Conservation (phyloP, 1,140 invertebrate species). For the Magallana angulata region DNA sequence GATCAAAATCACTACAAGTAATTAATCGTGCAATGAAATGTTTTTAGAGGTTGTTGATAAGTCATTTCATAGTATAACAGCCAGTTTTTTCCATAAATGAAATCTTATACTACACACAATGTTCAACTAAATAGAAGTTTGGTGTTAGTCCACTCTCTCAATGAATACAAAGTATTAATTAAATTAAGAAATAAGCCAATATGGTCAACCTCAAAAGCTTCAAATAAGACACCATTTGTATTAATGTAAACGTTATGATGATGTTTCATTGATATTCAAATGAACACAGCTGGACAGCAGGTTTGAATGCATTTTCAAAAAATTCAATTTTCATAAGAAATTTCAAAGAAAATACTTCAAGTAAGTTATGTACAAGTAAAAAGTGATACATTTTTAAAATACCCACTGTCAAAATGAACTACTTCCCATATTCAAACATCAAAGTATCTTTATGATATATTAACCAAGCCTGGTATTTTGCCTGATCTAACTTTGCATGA, state of each 20-base stretch:
- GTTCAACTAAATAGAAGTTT: too few species aligned
- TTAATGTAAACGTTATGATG: not conserved
- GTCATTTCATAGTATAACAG: too few species aligned
- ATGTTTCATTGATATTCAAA: not conserved
- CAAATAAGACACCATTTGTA: too few species aligned
- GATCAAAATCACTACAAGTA: too few species aligned
- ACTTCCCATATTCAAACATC: not conserved
- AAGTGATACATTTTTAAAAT: not conserved
- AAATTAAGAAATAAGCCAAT: too few species aligned
- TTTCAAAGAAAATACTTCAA: not conserved
- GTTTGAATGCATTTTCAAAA: not conserved
- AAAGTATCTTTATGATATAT: not conserved
- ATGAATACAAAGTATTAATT: too few species aligned
- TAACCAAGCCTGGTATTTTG: not conserved
- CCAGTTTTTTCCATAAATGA: too few species aligned
- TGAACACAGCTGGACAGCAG: not conserved
- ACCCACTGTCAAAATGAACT: not conserved
- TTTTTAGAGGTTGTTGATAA: too few species aligned
- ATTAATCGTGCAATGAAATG: too few species aligned
- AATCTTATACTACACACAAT: too few species aligned
- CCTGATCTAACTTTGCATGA: not conserved
- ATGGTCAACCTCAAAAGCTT: too few species aligned
- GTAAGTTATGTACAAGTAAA: not conserved
- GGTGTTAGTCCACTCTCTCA: too few species aligned
- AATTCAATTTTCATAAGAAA: not conserved